Conservation (phyloP, 2,113 vertebrate genomes). For the Hydrochoerus hydrochaeris region DNA sequence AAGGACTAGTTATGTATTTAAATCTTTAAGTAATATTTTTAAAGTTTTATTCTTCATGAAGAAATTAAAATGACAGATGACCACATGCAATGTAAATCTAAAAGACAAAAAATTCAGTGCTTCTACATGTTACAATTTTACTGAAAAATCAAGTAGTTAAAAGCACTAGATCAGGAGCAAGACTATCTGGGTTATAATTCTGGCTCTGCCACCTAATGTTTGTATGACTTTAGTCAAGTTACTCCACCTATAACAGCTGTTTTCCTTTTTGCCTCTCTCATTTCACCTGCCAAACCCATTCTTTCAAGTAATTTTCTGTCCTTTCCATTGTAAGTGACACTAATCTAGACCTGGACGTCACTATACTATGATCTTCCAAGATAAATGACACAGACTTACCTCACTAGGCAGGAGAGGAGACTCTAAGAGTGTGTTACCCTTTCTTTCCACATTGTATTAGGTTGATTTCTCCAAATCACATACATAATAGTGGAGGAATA, state of each 20-base stretch:
- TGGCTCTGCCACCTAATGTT: neutral
- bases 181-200: neutral
- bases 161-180: neutral
- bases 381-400: neutral
- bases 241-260: neutral
- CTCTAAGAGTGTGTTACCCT: neutral
- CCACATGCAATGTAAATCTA: neutral
- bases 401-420: neutral
- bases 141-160: neutral
- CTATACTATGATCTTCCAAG: neutral
- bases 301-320: neutral
- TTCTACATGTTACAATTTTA: neutral
- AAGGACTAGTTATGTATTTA: neutral
- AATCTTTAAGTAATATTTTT: neutral
- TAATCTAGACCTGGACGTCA: neutral
- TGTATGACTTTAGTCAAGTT: neutral
- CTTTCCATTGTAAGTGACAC: neutral
- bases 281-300: neutral
- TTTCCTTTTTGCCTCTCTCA: neutral
- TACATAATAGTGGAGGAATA: neutral
- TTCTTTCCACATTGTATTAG: neutral
- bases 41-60: neutral
- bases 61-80: neutral
- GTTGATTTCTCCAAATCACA: neutral
- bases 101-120: neutral